Evolutionary conservation across 2,113 vertebrate genomes (phyloP).

Genomic region (Sinocyclocheilus anshuiensis): DNA sequence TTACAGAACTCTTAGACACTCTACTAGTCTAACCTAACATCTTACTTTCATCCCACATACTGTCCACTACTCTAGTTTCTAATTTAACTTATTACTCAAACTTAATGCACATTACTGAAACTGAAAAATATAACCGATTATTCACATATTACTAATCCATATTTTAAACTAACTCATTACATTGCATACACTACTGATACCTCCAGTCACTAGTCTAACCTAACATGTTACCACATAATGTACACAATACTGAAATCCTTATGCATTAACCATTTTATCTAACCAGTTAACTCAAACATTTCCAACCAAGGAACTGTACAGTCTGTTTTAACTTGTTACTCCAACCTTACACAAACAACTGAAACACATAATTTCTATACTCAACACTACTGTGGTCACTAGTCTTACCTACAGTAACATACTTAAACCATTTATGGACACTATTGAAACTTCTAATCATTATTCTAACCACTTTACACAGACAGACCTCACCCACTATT

Average conservation of each 20-base stretch:
- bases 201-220: neutral
- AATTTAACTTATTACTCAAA: neutral
- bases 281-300: neutral
- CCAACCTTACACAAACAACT: neutral
- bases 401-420: too few relatives aligned
- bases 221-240: neutral
- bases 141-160: neutral
- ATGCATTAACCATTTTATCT: neutral
- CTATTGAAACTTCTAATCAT: too few relatives aligned
- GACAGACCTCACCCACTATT: neutral
- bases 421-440: too few relatives aligned
- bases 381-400: neutral
- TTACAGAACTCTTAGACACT: neutral
- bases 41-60: too few relatives aligned
- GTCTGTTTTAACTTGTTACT: neutral
- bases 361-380: neutral
- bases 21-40: neutral
- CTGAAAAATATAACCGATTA: neutral
- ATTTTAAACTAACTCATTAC: neutral
- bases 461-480: too few relatives aligned
- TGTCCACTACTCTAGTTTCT: neutral
- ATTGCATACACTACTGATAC: neutral
- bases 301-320: neutral
- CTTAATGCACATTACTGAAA: neutral
- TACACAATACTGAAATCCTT: neutral